Conservation (phyloP, 2,797 vertebrate species). For the Ceyx erithaca region DNA sequence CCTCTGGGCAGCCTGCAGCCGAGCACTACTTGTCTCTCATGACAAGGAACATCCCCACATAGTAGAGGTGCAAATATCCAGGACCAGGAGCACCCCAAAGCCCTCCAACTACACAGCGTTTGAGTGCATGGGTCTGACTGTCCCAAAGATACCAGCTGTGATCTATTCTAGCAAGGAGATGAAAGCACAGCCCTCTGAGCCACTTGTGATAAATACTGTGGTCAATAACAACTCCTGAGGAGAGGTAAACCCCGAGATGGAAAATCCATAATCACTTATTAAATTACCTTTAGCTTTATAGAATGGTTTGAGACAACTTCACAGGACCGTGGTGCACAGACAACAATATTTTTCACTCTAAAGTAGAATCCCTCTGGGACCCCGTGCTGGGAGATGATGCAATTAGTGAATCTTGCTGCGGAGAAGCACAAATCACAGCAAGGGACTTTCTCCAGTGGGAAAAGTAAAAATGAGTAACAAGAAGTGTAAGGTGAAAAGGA, state of each 20-base stretch:
- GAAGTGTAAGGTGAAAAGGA: background rate
- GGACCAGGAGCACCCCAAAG: background rate
- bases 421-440: background rate
- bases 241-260: background rate
- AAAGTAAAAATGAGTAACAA: background rate
- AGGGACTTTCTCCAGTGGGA: background rate
- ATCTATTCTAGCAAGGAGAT: background rate
- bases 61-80: accelerated
- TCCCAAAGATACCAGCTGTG: background rate
- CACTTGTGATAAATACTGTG: background rate
- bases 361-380: background rate
- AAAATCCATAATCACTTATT: conserved; percentile 13
- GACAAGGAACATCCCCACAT: background rate
- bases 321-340: background rate
- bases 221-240: background rate
- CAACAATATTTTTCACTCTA: background rate
- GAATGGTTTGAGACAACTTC: conserved; percentile 1
- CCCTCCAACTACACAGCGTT: background rate
- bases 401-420: background rate
- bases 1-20: background rate
- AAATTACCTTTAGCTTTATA: conserved; percentile 9
- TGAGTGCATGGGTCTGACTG: accelerated
- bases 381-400: background rate
- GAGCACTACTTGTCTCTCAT: background rate
- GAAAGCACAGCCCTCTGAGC: background rate